Percentiles rank a stretch among this genome's conserved stretches.
These are phyloP conservation scores for Diachrysia chrysitis DNA, from an alignment of 2,888 invertebrate species.

Conservation along the genomic window DNA sequence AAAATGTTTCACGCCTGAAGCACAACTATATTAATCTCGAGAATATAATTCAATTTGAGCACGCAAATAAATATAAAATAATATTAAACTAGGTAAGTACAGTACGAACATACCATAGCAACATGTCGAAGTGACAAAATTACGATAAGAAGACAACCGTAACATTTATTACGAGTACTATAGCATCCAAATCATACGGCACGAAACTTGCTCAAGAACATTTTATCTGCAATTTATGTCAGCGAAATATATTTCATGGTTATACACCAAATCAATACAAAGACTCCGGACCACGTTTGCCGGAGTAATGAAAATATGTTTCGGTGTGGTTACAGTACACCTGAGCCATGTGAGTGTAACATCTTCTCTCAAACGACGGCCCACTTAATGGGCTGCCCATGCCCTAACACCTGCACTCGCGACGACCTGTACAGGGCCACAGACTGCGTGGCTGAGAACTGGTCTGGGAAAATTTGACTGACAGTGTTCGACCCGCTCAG, in stretches of 20 bases:
- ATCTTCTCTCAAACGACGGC: no score
- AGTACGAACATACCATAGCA: conserved; percentile 30
- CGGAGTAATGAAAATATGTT: no score
- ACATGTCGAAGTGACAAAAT: conserved; percentile 32
- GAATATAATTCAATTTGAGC: conserved; percentile 10
- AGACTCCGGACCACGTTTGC: no score
- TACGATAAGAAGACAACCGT: conserved; percentile 20
- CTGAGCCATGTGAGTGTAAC: no score
- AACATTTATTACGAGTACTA: conserved; percentile 17
- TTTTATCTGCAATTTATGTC: conserved; percentile 35
- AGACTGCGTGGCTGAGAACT: no score
- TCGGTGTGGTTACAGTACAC: no score
- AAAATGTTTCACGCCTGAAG: neutral
- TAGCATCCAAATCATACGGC: conserved; percentile 25
- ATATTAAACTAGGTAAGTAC: neutral
- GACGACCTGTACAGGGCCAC: no score
- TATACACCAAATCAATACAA: conserved; percentile 35
- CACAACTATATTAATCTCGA: neutral
- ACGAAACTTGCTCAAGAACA: conserved; percentile 17
- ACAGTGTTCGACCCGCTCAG: no score
- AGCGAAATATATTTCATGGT: neutral
- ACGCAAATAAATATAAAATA: conserved; percentile 10
- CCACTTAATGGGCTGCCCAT: no score
- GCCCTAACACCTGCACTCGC: no score
- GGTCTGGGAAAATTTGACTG: no score